These are phyloP conservation scores for Agrochola litura DNA, from an alignment of 2,888 invertebrate species.

Conservation along the genomic window DNA sequence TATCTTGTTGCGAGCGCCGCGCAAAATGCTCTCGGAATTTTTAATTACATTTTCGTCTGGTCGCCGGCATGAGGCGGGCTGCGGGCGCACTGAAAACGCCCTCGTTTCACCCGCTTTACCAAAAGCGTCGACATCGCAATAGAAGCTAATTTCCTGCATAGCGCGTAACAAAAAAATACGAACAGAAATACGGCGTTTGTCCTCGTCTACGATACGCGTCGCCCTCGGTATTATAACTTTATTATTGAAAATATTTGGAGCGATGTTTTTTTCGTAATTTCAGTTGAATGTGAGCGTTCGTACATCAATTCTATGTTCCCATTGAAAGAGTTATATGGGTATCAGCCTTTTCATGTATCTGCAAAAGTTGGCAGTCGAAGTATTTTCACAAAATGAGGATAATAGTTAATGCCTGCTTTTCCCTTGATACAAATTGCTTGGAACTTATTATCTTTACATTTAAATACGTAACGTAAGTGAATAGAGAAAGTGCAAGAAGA, in stretches of 20 bases:
- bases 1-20: constrained; percentile 89
- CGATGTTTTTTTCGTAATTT: constrained; percentile 56
- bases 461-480: constrained; percentile 46
- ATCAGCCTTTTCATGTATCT: constrained; percentile 41
- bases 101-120: constrained; percentile 89
- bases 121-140: constrained; percentile 90
- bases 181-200: constrained; percentile 86
- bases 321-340: constrained; percentile 41
- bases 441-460: constrained; percentile 28
- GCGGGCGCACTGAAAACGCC: constrained; percentile 84
- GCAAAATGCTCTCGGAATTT: constrained; percentile 90
- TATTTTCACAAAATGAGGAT: constrained; percentile 11
- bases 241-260: constrained; percentile 73
- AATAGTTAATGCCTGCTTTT: constrained; percentile 6
- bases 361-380: constrained; percentile 6
- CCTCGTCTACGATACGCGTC: constrained; percentile 74
- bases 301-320: constrained; percentile 36
- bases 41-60: constrained; percentile 91
- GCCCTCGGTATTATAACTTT: constrained; percentile 75
- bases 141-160: constrained; percentile 91
- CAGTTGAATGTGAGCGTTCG: constrained; percentile 28
- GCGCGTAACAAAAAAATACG: constrained; percentile 86
- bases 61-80: constrained; percentile 86
- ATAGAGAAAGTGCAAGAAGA: constrained; percentile 70
- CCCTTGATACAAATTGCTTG: neutral